Evolutionary conservation across 2,113 vertebrate species (phyloP).

Genomic region (Tiliqua scincoides): DNA sequence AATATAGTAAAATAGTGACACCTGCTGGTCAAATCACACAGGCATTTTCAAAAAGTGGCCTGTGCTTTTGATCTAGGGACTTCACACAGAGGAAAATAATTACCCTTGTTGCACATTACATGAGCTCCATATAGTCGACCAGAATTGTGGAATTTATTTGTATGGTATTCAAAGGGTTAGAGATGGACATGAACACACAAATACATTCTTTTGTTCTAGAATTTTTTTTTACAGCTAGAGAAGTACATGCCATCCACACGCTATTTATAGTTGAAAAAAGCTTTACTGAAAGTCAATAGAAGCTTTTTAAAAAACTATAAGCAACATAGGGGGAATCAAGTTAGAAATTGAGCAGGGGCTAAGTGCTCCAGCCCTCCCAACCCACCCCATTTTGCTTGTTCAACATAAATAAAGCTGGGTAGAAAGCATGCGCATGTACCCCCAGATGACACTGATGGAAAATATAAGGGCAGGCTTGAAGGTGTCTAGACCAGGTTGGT

Average conservation of each 20-base stretch:
- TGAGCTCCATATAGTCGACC: neutral
- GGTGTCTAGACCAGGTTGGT: neutral
- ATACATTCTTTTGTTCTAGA: too few relatives aligned
- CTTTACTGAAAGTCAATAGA: too few relatives aligned
- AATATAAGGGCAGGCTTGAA: neutral
- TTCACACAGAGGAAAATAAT: neutral
- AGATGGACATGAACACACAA: neutral
- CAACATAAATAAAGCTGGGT: too few relatives aligned
- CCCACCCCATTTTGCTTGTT: too few relatives aligned
- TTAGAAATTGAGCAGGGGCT: too few relatives aligned
- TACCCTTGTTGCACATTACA: neutral
- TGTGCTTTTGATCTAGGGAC: neutral
- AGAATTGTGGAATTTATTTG: neutral
- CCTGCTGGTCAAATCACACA: constrained; percentile 44
- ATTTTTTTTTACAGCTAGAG: too few relatives aligned
- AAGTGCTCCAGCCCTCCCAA: too few relatives aligned
- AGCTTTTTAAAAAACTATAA: too few relatives aligned
- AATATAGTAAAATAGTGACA: constrained; percentile 55
- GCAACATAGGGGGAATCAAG: too few relatives aligned
- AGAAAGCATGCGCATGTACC: too few relatives aligned
- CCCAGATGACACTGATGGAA: neutral
- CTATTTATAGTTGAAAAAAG: too few relatives aligned
- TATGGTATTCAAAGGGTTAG: neutral
- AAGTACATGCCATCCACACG: too few relatives aligned
- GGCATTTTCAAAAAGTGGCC: neutral